Evolutionary conservation across 2,888 invertebrate species (phyloP), one percentile per base, ranked within the genome.

Genomic region (Mesoligia furuncula): DNA sequence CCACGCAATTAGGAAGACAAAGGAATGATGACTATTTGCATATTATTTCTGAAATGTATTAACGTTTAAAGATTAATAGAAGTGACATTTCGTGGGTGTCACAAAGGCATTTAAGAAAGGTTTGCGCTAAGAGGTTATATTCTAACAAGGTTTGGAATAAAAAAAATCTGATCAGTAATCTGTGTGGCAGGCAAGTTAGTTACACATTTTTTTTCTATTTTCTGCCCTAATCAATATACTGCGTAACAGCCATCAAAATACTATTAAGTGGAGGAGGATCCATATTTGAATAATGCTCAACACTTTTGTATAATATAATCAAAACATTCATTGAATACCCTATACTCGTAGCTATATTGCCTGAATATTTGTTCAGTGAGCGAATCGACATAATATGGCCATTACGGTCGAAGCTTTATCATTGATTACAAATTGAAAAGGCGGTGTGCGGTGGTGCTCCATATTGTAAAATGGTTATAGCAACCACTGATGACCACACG

Each of bases 21-120:
- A 84, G 85, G 73, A 80, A 71, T 79, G 61, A 79, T 79, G 83
- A 83, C 86, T 81, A 91, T 90, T 88, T 89, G 86, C 90, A 84
- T 91, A 90, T 84, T 57, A 90, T 84, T 81, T 79, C 36, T 86
- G 27, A 57, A 67, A 81, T 72, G 54, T 80, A 24, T 73, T 48
- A 39, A 45, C 64, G 20, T 51, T 62, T 31, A 51, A 79, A 42
- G 54, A 66, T 42, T 57, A 67, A 70, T 70, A 70, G 57, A n/a
- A n/a, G 31, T 4, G 8, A 9, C 3, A 54, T 79, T 62, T 39
- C 0, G 11, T 48, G 59, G 36, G 3, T 64, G 31, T 51, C 1
- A 15, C 8, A 27, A 36, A 42, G 9, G 27, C n/a, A 13, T 73
- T 68, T 42, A n/a, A n/a, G 77, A 67, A 64, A 31, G 71, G 7